These are phyloP conservation scores for Agriopis leucophaearia DNA, from an alignment of 2,888 invertebrate genomes.

Conservation along the genomic window DNA sequence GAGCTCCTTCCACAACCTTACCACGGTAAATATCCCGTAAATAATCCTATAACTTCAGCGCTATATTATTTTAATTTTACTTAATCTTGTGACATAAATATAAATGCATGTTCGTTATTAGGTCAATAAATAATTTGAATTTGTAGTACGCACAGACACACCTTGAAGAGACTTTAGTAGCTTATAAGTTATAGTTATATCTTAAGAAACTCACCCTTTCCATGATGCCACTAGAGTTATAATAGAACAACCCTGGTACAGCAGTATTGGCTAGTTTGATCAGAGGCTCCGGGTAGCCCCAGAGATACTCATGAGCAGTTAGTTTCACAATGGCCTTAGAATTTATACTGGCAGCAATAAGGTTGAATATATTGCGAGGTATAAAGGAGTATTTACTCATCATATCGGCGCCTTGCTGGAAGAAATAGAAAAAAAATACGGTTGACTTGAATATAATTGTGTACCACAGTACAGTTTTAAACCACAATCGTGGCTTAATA, in stretches of 20 bases:
- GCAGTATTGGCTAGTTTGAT: constrained; percentile 45
- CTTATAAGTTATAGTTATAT: too few species aligned
- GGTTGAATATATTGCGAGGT: constrained; percentile 86
- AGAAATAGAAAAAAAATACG: constrained; percentile 11
- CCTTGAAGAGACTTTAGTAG: neutral
- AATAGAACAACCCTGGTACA: constrained; percentile 89
- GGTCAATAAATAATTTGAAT: too few species aligned
- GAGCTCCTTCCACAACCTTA: too few species aligned
- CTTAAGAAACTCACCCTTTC: constrained; percentile 86
- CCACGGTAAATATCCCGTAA: too few species aligned
- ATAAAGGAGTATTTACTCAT: constrained; percentile 83
- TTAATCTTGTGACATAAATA: too few species aligned
- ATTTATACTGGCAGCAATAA: constrained; percentile 84
- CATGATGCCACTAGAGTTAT: constrained; percentile 90
- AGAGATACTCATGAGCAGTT: constrained; percentile 50
- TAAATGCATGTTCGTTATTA: too few species aligned
- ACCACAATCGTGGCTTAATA: too few species aligned
- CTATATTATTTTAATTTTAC: too few species aligned
- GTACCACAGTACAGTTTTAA: too few species aligned
- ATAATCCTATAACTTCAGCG: too few species aligned
- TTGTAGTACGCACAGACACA: neutral
- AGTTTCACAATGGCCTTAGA: constrained; percentile 83
- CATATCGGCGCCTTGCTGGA: constrained; percentile 69
- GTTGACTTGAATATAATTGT: too few species aligned
- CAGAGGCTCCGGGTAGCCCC: constrained; percentile 54